Percentiles rank a stretch among this genome's conserved stretches.
These are phyloP conservation scores for Urocolius indicus DNA, from an alignment of 2,113 vertebrate genomes.

Conservation along the genomic window DNA sequence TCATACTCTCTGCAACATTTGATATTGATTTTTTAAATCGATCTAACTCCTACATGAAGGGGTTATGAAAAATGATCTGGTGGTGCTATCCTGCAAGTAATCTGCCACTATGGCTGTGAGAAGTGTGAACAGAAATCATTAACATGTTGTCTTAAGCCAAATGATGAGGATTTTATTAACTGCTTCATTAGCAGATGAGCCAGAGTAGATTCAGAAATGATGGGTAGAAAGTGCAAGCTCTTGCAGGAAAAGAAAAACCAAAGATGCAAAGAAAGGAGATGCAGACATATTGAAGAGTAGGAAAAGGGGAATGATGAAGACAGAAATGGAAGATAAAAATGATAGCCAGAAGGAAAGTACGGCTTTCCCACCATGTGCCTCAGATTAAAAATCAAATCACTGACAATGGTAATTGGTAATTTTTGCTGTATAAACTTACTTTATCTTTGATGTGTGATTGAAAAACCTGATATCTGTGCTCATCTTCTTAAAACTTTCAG, in stretches of 20 bases:
- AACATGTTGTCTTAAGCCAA: slow-evolving; percentile 52
- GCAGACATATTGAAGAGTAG: background rate
- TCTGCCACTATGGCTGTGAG: slow-evolving; percentile 34
- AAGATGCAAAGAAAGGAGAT: background rate
- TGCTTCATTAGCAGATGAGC: slow-evolving; percentile 39
- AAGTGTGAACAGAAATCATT: slow-evolving; percentile 40
- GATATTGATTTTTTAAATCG: slow-evolving; percentile 22
- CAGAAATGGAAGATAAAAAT: background rate
- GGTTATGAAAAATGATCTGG: slow-evolving; percentile 21
- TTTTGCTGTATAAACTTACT: background rate
- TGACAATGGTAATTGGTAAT: background rate
- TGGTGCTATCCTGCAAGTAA: slow-evolving; percentile 41
- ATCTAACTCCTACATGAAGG: slow-evolving; percentile 24
- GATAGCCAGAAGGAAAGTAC: background rate
- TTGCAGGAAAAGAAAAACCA: background rate
- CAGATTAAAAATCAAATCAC: background rate
- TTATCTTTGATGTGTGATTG: background rate
- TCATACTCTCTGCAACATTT: background rate
- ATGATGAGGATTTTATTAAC: slow-evolving; percentile 51
- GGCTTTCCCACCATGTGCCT: background rate
- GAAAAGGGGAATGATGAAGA: background rate
- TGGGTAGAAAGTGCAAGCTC: background rate
- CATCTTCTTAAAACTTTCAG: background rate
- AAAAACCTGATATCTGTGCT: background rate
- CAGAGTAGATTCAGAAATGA: background rate